Evolutionary conservation across 2,113 vertebrate species (phyloP).

Genomic region (Xyliphius kryptos): DNA sequence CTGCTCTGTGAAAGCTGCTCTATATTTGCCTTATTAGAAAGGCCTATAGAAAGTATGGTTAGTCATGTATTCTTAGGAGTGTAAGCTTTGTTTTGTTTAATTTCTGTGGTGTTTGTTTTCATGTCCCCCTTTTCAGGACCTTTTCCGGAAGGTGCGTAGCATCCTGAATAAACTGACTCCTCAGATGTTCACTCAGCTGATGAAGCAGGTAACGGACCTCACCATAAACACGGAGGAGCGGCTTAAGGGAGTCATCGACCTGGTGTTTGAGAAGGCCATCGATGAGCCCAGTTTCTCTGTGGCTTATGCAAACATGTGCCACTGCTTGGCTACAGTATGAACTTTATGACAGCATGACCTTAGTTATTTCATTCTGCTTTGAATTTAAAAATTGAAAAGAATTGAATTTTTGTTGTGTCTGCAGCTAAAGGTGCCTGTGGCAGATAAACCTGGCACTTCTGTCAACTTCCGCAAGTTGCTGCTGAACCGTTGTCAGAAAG

Average conservation of each 20-base stretch:
- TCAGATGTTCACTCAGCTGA: slow-evolving; percentile 96
- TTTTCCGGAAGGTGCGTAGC: slow-evolving; percentile 93
- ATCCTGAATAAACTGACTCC: slow-evolving; percentile 97
- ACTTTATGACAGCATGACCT: no score
- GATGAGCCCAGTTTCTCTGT: slow-evolving; percentile 95
- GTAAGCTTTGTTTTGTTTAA: no score
- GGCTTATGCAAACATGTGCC: slow-evolving; percentile 96
- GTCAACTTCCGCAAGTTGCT: slow-evolving; percentile 96
- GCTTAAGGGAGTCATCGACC: slow-evolving; percentile 94
- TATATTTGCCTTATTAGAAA: no score
- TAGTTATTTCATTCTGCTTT: no score
- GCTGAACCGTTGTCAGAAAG: slow-evolving; percentile 95
- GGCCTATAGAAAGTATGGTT: no score
- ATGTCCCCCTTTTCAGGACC: slow-evolving; percentile 78
- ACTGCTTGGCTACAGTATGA: slow-evolving; percentile 89
- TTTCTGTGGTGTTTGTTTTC: no score
- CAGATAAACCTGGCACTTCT: slow-evolving; percentile 85
- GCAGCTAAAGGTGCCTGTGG: slow-evolving; percentile 84
- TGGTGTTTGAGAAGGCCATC: slow-evolving; percentile 97
- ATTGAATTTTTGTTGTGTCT: slow-evolving; percentile 28
- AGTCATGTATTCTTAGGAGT: no score
- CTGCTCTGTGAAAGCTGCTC: no score
- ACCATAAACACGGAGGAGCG: slow-evolving; percentile 94
- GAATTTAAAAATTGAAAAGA: no score
- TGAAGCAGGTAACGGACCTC: slow-evolving; percentile 95